phyloP scores from a whole-genome alignment of 2,888 invertebrate genomes.

The Pandemis cinnamomeana region DNA sequence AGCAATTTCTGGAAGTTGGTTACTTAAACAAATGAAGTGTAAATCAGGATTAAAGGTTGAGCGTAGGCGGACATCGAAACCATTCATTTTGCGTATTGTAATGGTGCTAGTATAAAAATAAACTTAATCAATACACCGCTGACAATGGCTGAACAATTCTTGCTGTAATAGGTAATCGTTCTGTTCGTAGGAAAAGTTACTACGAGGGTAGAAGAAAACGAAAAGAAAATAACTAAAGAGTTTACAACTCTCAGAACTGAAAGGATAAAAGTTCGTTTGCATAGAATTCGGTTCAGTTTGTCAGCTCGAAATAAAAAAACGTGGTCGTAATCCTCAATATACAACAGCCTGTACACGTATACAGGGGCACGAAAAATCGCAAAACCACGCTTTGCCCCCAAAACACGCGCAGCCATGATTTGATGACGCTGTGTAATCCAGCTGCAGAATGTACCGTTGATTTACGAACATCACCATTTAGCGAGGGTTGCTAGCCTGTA shows the following conservation, averaged over 20 bases:
- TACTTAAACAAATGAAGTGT: not conserved
- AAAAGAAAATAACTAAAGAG: not conserved
- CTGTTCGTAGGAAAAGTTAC: no score
- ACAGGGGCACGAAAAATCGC: slow-evolving; percentile 30
- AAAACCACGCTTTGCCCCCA: slow-evolving; percentile 29
- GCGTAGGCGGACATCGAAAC: not conserved
- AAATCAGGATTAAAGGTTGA: not conserved
- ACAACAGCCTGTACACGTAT: slow-evolving; percentile 1
- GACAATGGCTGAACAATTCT: not conserved
- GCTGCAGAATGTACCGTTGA: slow-evolving; percentile 57
- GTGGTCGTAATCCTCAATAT: not conserved
- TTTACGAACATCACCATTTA: slow-evolving; percentile 53
- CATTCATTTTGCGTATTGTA: slow-evolving; percentile 3
- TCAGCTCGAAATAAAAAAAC: not conserved
- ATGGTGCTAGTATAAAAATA: not conserved
- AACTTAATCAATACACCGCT: not conserved
- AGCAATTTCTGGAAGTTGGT: not conserved
- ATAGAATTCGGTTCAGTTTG: not conserved
- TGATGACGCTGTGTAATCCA: slow-evolving; percentile 52
- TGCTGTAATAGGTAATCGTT: not conserved
- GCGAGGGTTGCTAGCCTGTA: slow-evolving; percentile 25
- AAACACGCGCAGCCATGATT: slow-evolving; percentile 47
- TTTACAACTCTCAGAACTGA: not conserved
- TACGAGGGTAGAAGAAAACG: no score
- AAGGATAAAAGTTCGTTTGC: not conserved